phyloP scores from a whole-genome alignment of 2,888 invertebrate species.

The Automeris io region DNA sequence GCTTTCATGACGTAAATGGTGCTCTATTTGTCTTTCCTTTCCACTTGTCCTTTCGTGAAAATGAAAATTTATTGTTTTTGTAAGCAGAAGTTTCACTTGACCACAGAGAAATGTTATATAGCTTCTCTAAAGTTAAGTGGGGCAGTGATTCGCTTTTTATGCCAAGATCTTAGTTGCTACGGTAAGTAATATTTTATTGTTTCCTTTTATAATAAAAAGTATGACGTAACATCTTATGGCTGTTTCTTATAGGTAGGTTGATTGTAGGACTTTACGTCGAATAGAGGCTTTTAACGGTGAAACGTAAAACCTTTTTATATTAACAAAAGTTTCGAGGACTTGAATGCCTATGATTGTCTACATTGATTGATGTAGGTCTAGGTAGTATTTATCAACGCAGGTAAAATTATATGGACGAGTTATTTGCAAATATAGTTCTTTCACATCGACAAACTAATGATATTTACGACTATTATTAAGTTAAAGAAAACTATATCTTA shows the following conservation, averaged over 20 bases:
- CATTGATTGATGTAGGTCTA: no score
- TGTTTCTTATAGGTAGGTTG: neutral
- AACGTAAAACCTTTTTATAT: conserved; percentile 7
- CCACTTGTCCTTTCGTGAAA: conserved; percentile 64
- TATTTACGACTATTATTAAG: no score
- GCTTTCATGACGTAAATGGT: conserved; percentile 38
- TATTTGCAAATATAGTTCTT: no score
- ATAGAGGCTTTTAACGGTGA: conserved; percentile 4
- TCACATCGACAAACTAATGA: no score
- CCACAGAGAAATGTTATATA: conserved; percentile 66
- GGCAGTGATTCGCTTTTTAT: conserved; percentile 36
- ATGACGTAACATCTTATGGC: conserved; percentile 4
- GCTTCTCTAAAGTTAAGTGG: conserved; percentile 27
- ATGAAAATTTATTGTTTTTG: conserved; percentile 69
- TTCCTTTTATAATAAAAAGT: conserved; percentile 12
- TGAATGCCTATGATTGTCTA: no score
- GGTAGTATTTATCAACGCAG: no score
- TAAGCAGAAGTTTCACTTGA: conserved; percentile 50
- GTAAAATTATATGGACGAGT: no score
- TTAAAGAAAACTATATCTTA: no score
- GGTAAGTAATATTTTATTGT: conserved; percentile 21
- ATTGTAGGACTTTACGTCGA: conserved; percentile 6
- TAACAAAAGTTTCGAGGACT: neutral
- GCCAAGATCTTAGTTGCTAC: conserved; percentile 24
- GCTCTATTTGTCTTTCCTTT: conserved; percentile 63